Base-by-base conservation (phyloP, 23 tunicate genomes). In the Halocynthia aurantium region DNA sequence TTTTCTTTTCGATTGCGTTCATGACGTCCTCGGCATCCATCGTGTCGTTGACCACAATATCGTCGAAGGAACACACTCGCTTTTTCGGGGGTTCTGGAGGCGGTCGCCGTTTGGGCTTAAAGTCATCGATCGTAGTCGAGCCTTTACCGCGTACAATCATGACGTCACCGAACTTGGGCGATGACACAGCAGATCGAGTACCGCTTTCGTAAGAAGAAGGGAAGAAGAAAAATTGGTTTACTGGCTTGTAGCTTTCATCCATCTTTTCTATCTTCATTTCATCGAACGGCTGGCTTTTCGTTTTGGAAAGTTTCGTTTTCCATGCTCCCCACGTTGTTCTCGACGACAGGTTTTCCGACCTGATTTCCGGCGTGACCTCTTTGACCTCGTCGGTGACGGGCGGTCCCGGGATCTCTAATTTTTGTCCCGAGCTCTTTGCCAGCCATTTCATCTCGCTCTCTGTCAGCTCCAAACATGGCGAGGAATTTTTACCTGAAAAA, bases 361-460 rank as follows among this genome's bases (percentile, higher is more conserved):
- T 53, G 62, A 13, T 54, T 74, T 18, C 40, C 60, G 31, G 6
- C 11, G 1, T 13, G 11, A 0, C 12, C 15, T 20, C 18, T 67
- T 67, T 40, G 31, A 19, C 11, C 49, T 44, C 49, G 55, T 74
- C 56, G 50, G 60, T 15, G 56, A 19, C 31, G 78, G 55, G 50
- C 20, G 17, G 15, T 8, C 5, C 8, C 8, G 19, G 10, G 10
- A 54, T 54, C 2, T 12, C 76, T 50, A 44, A 53, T 20, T 65
- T 15, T 15, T 11, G 10, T 7, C 62, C 78, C 19, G 50, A 62
- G 31, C 22, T 52, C 9, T 74, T 19, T 52, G n/a, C 11, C 9
- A 53, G 21, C 78, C 78, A 74, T 51, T 54, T 55, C 62, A 74
- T 13, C 21, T 74, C 78, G 62, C 78, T 74, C 56, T 74, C 78